Base-by-base conservation (phyloP, 2,113 vertebrate species). In the Xerus inauris region DNA sequence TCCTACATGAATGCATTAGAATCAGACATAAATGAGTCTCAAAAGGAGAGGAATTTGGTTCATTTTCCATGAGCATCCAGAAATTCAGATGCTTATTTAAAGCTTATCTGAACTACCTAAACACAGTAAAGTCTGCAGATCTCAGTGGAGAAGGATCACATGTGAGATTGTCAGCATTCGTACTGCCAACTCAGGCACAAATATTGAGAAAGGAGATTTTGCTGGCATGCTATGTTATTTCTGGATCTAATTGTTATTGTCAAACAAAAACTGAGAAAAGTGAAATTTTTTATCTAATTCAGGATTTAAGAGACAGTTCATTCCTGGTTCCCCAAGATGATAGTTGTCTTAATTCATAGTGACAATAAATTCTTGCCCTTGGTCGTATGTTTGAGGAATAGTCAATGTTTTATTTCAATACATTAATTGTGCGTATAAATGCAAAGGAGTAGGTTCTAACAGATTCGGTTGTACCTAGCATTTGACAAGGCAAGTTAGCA, bases 1-100 rank as follows among this genome's bases (percentile, higher is more conserved):
- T 96, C 87, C 62, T 95, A 93, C 90, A 90, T 42, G 80, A 95
- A 94, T 92, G 71, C 64, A 93, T 97, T 96, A 94, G 62, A 96
- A 71, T 89, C 94, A 94, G 94, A 94, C 80, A 81, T 85, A 93
- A 97, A 75, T 47, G 76, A 95, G 92, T 96, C 90, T 95, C 80
- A 64, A 69, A 94, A 96, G 92, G 81, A 94, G 76, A 95, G 87
- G 95, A 95, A 96, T 97, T 94, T 96, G 87, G 87, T 97, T 96
- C 95, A 93, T 97, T 97, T 97, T 96, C 59, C 81, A 80, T 88
- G 96, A 97, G 94, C 90, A 97, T 84, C 94, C 87, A 94, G 95
- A 97, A 95, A 97, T 95, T 96, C 93, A 92, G 92, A 96, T 97
- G 94, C 97, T 97, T 97, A 94, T 96, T 93, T 96, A 98, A 96